Conservation (phyloP, 2,888 invertebrate species). For the Caenorhabditis zanzibari region DNA sequence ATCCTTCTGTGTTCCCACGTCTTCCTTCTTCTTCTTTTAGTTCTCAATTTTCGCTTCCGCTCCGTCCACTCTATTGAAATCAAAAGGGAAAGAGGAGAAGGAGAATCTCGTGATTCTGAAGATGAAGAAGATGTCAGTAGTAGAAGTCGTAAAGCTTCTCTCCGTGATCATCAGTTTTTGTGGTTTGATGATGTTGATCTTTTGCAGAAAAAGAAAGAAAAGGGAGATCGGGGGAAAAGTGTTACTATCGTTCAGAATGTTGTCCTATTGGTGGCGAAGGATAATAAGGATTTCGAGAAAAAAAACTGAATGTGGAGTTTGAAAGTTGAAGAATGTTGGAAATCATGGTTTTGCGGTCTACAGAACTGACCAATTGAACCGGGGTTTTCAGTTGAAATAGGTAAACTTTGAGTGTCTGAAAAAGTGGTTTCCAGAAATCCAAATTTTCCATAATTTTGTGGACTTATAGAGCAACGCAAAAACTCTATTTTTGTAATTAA, state of each 20-base stretch:
- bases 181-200: constrained; percentile 17
- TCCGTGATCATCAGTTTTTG: constrained; percentile 10
- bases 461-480: too few relatives aligned
- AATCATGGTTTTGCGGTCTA: too few relatives aligned
- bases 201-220: not conserved
- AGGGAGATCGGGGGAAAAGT: not conserved
- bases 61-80: constrained; percentile 52
- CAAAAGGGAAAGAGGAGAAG: constrained; percentile 23
- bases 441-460: too few relatives aligned
- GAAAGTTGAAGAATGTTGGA: too few relatives aligned
- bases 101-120: constrained; percentile 24
- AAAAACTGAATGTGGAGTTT: too few relatives aligned
- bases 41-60: constrained; percentile 63
- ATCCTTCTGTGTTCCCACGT: constrained; percentile 57
- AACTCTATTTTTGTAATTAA: too few relatives aligned
- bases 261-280: too few relatives aligned
- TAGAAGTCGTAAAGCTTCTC: constrained; percentile 26
- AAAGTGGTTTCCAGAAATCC: too few relatives aligned
- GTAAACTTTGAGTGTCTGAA: too few relatives aligned
- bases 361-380: not conserved
- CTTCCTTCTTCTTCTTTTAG: constrained; percentile 32
- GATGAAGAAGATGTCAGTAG: constrained; percentile 1
- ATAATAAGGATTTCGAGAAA: too few relatives aligned
- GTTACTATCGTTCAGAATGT: too few relatives aligned
- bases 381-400: too few relatives aligned